Evolutionary conservation across 2,797 vertebrate species (phyloP).

Genomic region (Psittacula derbiana): DNA sequence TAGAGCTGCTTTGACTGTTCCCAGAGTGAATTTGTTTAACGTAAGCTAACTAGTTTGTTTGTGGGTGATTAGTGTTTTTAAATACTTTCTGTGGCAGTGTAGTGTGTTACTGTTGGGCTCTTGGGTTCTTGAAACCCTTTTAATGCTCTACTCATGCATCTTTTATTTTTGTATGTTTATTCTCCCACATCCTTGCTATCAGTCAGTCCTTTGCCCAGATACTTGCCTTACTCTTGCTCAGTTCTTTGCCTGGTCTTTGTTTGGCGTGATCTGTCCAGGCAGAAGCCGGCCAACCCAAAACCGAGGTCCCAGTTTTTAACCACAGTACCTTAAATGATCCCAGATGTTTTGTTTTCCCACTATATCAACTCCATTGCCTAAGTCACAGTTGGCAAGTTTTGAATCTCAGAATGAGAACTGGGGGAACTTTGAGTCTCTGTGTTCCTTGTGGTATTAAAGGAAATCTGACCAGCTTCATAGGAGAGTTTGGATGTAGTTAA

Average conservation of each 20-base stretch:
- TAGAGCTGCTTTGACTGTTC: conserved; percentile 45
- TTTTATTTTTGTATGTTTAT: neutral
- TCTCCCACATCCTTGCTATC: neutral
- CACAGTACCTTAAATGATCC: neutral
- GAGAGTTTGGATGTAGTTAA: neutral
- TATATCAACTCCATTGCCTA: neutral
- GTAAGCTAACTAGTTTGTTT: conserved; percentile 23
- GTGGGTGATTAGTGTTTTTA: neutral
- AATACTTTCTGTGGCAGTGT: neutral
- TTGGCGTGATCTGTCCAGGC: neutral
- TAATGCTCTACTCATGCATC: neutral
- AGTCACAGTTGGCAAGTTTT: neutral
- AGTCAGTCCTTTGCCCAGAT: neutral
- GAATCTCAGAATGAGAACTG: neutral
- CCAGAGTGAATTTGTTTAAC: conserved; percentile 58
- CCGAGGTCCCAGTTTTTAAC: neutral
- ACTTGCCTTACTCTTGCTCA: neutral
- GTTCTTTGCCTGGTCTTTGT: neutral
- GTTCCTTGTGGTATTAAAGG: neutral
- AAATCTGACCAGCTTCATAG: conserved; percentile 22
- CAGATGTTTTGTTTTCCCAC: neutral
- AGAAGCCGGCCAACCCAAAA: neutral
- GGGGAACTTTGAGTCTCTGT: neutral
- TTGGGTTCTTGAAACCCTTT: neutral
- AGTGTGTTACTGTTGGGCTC: neutral